Percentiles rank a stretch among this genome's conserved stretches.
These are phyloP conservation scores for Charina bottae DNA, from an alignment of 2,113 vertebrate genomes.

Conservation along the genomic window DNA sequence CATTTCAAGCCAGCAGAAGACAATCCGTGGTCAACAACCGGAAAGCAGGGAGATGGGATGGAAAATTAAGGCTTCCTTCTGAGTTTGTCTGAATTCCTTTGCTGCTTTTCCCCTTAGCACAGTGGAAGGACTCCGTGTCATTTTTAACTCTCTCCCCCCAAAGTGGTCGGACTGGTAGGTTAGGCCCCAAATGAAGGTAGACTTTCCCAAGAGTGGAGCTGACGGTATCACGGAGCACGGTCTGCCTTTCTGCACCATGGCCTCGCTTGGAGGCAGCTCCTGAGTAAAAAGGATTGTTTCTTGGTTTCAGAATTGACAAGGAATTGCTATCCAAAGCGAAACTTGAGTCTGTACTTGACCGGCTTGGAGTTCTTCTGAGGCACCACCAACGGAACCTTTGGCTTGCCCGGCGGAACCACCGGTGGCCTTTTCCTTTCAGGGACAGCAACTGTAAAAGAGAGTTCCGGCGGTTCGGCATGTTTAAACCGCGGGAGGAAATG, in stretches of 20 bases:
- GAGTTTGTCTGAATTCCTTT: not conserved
- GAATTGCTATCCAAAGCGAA: conserved; percentile 86
- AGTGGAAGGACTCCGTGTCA: conserved; percentile 41
- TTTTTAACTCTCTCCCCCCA: not conserved
- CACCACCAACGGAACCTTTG: conserved; percentile 50
- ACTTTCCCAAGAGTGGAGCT: not conserved
- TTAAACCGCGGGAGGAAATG: conserved; percentile 91
- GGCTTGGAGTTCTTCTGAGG: conserved; percentile 71
- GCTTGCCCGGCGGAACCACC: conserved; percentile 52
- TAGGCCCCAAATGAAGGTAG: not conserved
- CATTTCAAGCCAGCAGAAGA: not conserved
- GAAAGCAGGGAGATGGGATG: not conserved
- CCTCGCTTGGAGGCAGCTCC: conserved; percentile 26
- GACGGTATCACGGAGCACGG: not conserved
- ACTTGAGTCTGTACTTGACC: conserved; percentile 92
- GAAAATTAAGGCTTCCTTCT: conserved; percentile 21
- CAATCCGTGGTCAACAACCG: not conserved
- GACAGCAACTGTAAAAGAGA: conserved; percentile 86
- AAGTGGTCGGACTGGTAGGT: conserved; percentile 22
- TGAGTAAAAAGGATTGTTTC: conserved; percentile 27
- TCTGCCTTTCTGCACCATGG: not conserved
- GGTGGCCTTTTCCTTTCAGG: conserved; percentile 74
- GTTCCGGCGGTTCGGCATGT: conserved; percentile 71
- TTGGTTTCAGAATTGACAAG: accelerated
- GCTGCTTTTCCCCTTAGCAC: not conserved